Evolutionary conservation across 2,113 vertebrate species (phyloP).

Genomic region (Morone chrysops): DNA sequence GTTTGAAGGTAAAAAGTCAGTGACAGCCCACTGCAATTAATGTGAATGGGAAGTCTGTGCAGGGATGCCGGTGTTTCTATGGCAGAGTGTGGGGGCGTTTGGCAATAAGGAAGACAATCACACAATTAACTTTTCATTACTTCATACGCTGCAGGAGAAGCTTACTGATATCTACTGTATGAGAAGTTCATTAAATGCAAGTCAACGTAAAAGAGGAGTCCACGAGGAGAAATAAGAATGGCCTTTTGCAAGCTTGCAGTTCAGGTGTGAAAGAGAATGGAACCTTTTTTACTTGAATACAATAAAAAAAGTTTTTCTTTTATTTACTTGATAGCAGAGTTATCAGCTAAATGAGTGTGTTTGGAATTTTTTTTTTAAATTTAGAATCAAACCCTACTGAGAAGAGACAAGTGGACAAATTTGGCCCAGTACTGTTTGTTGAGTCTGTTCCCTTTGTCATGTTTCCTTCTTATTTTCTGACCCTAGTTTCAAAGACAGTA

Average conservation of each 20-base stretch:
- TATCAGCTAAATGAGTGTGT: not conserved
- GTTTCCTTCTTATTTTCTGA: constrained; percentile 11
- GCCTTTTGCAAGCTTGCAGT: constrained; percentile 31
- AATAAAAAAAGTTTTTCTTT: not conserved
- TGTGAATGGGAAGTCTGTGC: constrained; percentile 55
- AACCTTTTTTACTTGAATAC: not conserved
- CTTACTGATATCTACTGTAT: constrained; percentile 59
- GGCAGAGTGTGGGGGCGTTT: constrained; percentile 61
- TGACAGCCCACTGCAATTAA: constrained; percentile 30
- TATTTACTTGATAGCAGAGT: no score
- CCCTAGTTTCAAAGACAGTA: constrained; percentile 94
- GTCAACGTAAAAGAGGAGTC: constrained; percentile 33
- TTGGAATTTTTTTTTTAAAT: not conserved
- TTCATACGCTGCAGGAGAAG: constrained; percentile 65
- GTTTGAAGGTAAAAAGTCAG: constrained; percentile 36
- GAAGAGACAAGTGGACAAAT: not conserved
- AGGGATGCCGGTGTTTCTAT: constrained; percentile 53
- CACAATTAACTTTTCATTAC: constrained; percentile 80
- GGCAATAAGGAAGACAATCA: constrained; percentile 68
- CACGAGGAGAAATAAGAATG: constrained; percentile 15
- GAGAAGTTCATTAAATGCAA: constrained; percentile 70
- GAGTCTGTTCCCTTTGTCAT: constrained; percentile 20
- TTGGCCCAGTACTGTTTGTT: not conserved
- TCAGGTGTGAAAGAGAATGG: constrained; percentile 5
- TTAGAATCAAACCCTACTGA: not conserved